Base-by-base conservation (phyloP, 2,113 vertebrate species). In the Myrmecobius fasciatus region DNA sequence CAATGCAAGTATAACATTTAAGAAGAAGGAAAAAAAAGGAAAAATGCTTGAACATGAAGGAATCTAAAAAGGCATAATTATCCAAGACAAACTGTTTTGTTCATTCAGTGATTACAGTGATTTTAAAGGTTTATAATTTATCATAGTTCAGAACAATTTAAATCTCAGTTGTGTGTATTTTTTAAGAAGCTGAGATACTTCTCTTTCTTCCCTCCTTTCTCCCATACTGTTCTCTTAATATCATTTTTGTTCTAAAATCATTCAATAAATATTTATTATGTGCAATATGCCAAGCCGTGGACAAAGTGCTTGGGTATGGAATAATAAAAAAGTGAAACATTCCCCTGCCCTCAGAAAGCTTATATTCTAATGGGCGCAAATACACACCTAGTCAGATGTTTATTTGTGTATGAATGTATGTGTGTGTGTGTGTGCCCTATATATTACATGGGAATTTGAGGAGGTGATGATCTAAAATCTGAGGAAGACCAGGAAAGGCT, bases 31-130 rank as follows among this genome's bases (percentile, higher is more conserved):
- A 96, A 98, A 98, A 98, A 98, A 98, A 98, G 98, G 96, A 98
- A 98, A 98, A 98, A 98, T 98, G 97, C 96, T 98, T 98, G 97
- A 96, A 98, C 98, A 91, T 96, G 96, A 97, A 98, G 98, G 97
- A 97, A 96, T 96, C 83, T 5, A 60, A 98, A 97, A 98, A 98
- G 95, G 95, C 95, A 94, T 98, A 98, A 98, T 98, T 98, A 98
- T 94, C 93, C 90, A 96, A 97, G 96, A 98, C 96, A 98, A 98
- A 98, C 92, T 98, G 94, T 96, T 98, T 97, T 97, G 97, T 98
- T 98, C 98, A 96, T 97, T 98, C 96, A 91, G 94, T 97, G 92
- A 97, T 98, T 98, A 98, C 83, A 97, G 91, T 95, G 94, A 93
- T 97, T 98, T 98, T 97, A 97, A 98, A 98, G 98, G 93, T 90